Base-by-base conservation (phyloP, 2,113 vertebrate species). In the Phalacrocorax brasilianus region DNA sequence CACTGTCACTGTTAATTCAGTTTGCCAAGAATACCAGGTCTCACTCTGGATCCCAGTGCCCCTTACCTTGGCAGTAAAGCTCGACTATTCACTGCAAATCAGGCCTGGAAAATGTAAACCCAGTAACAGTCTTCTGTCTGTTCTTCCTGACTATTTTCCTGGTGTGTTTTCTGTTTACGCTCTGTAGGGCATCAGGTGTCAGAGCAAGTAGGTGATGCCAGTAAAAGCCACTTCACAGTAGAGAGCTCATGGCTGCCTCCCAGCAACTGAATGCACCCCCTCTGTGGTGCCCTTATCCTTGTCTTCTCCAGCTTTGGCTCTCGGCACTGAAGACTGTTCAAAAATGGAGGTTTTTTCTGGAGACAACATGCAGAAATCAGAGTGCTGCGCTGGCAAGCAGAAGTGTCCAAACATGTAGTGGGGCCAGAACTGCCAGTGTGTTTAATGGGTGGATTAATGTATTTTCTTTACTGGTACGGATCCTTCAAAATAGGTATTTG, bases 321-420 rank as follows among this genome's bases (percentile, higher is more conserved):
- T 83, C 1, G 2, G 56, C 49, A 78, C 56, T 82, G 77, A 89
- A 90, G 72, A 23, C 91, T 79, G 55, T 68, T 92, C 87, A 97
- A 97, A 97, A 96, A 91, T 26, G 38, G 45, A 83, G 92, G 40
- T 89, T 96, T 85, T 95, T 97, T 91, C 93, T 97, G 94, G 94
- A 95, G 79, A 83, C 67, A 75, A 59, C 67, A 85, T 21, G 79
- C 52, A 93, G 85, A 90, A 97, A 95, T 90, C 79, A 61, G 72
- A 96, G 73, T 68, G 53, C 73, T 89, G 71, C 53, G 72, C 75
- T 97, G 97, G 96, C 95, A 95, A 88, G 52, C 12, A 35, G 30
- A 84, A 73, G 73, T 59, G 76, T 93, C 93, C 92, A 96, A 97
- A 96, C 58, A 92, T 13, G 44, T 67, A 75, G 40, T 3, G 5